These are phyloP conservation scores for Nerophis ophidion DNA, from an alignment of 2,113 vertebrate genomes.

Conservation along the genomic window DNA sequence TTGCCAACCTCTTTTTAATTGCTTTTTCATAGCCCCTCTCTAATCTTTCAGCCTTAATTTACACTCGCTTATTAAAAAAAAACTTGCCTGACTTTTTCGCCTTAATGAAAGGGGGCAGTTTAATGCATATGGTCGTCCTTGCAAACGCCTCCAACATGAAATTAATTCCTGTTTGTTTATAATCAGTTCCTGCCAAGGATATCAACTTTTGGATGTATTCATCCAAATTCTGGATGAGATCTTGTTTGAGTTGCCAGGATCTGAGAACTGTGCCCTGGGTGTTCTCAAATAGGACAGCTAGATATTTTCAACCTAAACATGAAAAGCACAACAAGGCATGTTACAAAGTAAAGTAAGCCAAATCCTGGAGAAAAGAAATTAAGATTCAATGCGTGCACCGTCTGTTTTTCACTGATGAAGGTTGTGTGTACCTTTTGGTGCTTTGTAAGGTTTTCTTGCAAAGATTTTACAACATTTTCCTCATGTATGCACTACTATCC, in stretches of 20 bases:
- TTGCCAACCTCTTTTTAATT: slow-evolving; percentile 29
- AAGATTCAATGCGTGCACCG: background rate
- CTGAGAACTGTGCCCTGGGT: background rate
- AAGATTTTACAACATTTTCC: too few species aligned
- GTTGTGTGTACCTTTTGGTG: background rate
- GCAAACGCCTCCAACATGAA: slow-evolving; percentile 26
- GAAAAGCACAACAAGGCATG: background rate
- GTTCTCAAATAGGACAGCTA: background rate
- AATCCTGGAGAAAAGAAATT: background rate
- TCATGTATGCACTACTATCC: too few species aligned
- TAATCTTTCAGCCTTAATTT: slow-evolving; percentile 35
- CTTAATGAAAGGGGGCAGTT: slow-evolving; percentile 30
- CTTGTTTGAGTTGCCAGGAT: slow-evolving; percentile 11
- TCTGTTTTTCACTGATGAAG: slow-evolving; percentile 4
- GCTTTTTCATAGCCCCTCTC: slow-evolving; percentile 23
- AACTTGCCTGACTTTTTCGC: slow-evolving; percentile 35
- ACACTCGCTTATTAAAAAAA: slow-evolving; percentile 22
- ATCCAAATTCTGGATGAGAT: slow-evolving; percentile 13
- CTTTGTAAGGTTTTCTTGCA: too few species aligned
- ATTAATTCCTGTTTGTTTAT: slow-evolving; percentile 46
- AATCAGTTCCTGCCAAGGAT: slow-evolving; percentile 35
- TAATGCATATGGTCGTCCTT: slow-evolving; percentile 35
- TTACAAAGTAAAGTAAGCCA: background rate
- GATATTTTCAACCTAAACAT: slow-evolving; percentile 3
- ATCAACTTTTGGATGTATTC: slow-evolving; percentile 28